phyloP scores from a whole-genome alignment of 2,888 invertebrate genomes.

The Hedychridium roseum region DNA sequence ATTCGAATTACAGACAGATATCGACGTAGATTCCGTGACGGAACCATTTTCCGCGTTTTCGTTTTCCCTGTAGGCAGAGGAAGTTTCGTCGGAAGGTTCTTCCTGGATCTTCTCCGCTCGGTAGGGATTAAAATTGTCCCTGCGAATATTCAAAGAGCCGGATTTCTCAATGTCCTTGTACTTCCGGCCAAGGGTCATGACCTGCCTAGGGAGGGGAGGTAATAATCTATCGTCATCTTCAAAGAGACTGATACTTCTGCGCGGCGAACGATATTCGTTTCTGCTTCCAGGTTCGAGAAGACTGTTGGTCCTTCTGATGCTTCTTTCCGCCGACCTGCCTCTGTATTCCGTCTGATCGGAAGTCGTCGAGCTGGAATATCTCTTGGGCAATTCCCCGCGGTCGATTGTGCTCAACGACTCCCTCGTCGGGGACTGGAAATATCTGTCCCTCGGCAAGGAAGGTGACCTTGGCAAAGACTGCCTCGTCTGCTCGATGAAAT shows the following conservation, averaged over 20 bases:
- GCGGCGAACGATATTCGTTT: conserved; percentile 33
- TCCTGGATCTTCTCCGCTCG: conserved; percentile 56
- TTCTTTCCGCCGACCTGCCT: conserved; percentile 43
- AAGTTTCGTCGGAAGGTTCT: conserved; percentile 46
- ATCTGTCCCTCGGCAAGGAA: conserved; percentile 48
- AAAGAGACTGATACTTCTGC: conserved; percentile 53
- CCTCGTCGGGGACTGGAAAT: conserved; percentile 35
- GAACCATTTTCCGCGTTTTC: conserved; percentile 18
- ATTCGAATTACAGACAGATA: conserved; percentile 34
- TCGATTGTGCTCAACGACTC: conserved; percentile 22
- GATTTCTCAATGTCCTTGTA: conserved; percentile 43
- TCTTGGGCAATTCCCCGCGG: conserved; percentile 13
- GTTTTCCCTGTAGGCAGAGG: not conserved
- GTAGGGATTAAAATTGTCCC: conserved; percentile 42
- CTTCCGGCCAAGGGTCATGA: conserved; percentile 45
- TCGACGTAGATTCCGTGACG: conserved; percentile 36
- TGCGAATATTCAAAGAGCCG: conserved; percentile 21
- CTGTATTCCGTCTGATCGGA: conserved; percentile 46
- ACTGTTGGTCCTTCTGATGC: conserved; percentile 54
- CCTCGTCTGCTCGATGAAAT: conserved; percentile 57
- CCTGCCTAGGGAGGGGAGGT: conserved; percentile 41
- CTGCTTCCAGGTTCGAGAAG: conserved; percentile 42
- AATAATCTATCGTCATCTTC: conserved; percentile 46
- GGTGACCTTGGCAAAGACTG: conserved; percentile 52
- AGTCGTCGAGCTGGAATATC: conserved; percentile 28